Percentiles rank a stretch among this genome's conserved stretches.
These are phyloP conservation scores for Paguma larvata DNA, from an alignment of 2,797 vertebrate genomes.

Conservation along the genomic window DNA sequence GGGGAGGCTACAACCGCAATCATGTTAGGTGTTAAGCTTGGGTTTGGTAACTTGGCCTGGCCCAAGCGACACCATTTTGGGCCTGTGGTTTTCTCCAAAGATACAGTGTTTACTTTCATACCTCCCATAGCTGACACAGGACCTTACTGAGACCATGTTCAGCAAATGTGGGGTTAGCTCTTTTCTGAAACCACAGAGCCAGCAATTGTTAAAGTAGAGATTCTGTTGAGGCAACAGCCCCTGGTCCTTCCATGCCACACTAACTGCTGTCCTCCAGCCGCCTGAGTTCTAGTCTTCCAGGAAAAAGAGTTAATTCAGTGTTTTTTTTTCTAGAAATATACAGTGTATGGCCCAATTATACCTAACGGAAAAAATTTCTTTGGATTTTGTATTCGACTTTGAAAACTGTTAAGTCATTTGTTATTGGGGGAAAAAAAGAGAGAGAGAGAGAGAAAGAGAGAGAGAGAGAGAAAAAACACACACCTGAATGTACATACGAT, in stretches of 20 bases:
- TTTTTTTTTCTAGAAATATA: conserved; percentile 33
- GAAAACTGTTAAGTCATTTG: conserved; percentile 68
- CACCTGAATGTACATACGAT: conserved; percentile 40
- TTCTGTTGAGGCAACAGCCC: neutral
- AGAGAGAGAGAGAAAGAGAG: neutral
- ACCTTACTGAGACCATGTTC: neutral
- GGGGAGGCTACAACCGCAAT: no score
- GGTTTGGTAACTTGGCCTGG: no score
- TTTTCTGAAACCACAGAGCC: neutral
- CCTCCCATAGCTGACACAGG: neutral
- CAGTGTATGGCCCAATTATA: neutral
- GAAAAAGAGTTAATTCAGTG: neutral
- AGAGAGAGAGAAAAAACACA: neutral
- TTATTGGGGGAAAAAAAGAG: conserved; percentile 44
- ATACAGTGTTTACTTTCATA: conserved; percentile 13
- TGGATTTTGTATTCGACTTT: conserved; percentile 24
- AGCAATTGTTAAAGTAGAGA: neutral
- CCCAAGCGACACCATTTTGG: neutral
- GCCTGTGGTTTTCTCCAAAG: neutral
- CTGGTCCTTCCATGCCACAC: neutral
- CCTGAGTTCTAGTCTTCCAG: neutral
- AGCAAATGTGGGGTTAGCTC: neutral
- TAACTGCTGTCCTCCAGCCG: neutral
- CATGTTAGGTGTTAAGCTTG: no score
- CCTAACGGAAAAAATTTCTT: neutral